A percentile compares a stretch with the other conserved stretches of the same genome.
Evolutionary conservation across 1,140 invertebrate species (phyloP).

Genomic region (Zophobas morio): DNA sequence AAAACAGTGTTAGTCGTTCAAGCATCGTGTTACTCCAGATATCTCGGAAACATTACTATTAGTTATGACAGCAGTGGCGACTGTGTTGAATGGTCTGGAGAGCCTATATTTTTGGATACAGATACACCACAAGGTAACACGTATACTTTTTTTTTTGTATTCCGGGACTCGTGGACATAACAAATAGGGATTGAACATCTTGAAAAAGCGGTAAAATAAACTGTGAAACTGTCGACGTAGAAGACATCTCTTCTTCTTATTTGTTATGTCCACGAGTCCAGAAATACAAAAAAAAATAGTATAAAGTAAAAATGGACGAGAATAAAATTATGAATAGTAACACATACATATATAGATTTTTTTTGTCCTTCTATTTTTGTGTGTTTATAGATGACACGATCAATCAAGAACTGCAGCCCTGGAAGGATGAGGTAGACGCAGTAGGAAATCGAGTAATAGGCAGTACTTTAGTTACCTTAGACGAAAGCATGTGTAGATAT

Average conservation of each 20-base stretch:
- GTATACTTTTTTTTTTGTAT: neutral
- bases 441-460: constrained; percentile 74
- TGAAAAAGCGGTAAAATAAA: no score
- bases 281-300: neutral
- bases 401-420: constrained; percentile 71
- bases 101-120: constrained; percentile 81
- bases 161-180: no score
- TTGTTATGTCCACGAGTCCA: no score
- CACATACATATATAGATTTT: no score
- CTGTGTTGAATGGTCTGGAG: constrained; percentile 77
- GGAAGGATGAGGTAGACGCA: constrained; percentile 73
- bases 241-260: no score
- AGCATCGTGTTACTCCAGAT: constrained; percentile 80
- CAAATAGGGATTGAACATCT: no score
- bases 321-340: no score
- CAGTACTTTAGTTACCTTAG: constrained; percentile 71
- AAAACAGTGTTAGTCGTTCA: constrained; percentile 79
- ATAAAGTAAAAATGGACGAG: neutral
- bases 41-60: constrained; percentile 82
- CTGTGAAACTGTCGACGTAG: no score
- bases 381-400: constrained; percentile 63
- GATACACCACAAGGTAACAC: constrained; percentile 75
- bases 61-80: constrained; percentile 83
- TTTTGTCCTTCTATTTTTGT: neutral
- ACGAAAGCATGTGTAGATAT: constrained; percentile 71